Evolutionary conservation across 2,888 invertebrate species (phyloP).

Genomic region (Gisinianus flammeolus): DNA sequence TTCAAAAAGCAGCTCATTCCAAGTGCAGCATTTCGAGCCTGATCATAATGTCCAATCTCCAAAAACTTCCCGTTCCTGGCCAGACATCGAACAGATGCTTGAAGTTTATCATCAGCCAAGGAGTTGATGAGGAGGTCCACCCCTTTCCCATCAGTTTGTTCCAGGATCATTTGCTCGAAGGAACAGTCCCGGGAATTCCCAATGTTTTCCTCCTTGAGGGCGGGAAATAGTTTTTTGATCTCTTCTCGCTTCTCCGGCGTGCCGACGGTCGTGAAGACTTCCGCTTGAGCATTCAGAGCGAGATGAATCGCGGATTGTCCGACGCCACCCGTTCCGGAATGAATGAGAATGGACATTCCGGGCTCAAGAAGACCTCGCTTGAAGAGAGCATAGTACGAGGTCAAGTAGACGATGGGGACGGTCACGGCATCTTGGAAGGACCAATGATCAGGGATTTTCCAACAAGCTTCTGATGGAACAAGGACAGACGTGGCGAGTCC

Average conservation of each 20-base stretch:
- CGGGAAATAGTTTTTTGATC: slow-evolving; percentile 83
- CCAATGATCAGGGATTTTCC: slow-evolving; percentile 71
- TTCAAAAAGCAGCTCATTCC: slow-evolving; percentile 89
- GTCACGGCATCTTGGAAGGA: slow-evolving; percentile 71
- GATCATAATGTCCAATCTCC: slow-evolving; percentile 67
- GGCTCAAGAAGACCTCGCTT: no score
- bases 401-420: no score
- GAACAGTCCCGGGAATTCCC: no score
- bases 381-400: slow-evolving; percentile 71
- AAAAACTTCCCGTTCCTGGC: slow-evolving; percentile 73
- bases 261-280: slow-evolving; percentile 75
- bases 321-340: slow-evolving; percentile 73
- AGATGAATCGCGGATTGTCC: slow-evolving; percentile 78
- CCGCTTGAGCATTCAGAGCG: slow-evolving; percentile 70
- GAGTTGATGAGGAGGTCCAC: slow-evolving; percentile 93
- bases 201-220: slow-evolving; percentile 70
- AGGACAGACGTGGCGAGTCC: slow-evolving; percentile 66
- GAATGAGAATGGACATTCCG: slow-evolving; percentile 65
- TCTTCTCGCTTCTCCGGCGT: slow-evolving; percentile 84
- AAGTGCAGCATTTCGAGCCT: slow-evolving; percentile 66
- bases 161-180: slow-evolving; percentile 69
- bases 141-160: slow-evolving; percentile 80
- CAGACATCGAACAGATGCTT: slow-evolving; percentile 70
- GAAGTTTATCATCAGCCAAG: no score
- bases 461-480: slow-evolving; percentile 64